A percentile compares a stretch with the other conserved stretches of the same genome.
These are phyloP conservation scores for Lepidocyrtinus sp. DNA, from an alignment of 2,888 invertebrate genomes.

Conservation along the genomic window DNA sequence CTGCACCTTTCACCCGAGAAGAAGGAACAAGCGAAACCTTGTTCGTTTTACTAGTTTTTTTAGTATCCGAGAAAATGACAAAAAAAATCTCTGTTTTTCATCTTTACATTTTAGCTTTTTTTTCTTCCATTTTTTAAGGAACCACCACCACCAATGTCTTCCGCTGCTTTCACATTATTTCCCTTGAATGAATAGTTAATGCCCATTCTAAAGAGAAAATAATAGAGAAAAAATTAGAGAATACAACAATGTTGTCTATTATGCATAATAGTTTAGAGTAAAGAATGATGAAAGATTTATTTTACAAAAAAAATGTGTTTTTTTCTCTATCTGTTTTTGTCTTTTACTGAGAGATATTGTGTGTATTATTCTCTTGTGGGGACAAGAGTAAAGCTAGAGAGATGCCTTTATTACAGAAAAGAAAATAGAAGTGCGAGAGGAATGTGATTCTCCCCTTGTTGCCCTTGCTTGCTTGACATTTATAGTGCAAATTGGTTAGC, in stretches of 20 bases:
- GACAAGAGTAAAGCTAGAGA: conserved; percentile 24
- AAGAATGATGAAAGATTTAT: too few relatives aligned
- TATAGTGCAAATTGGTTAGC: conserved; percentile 64
- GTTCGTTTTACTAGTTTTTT: conserved; percentile 27
- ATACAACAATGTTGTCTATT: background rate
- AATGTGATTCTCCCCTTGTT: conserved; percentile 64
- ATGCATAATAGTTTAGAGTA: background rate
- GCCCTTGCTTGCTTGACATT: conserved; percentile 64
- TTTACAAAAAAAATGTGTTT: background rate
- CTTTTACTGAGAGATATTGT: too few relatives aligned
- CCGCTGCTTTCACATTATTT: background rate
- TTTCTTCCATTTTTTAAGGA: conserved; percentile 16
- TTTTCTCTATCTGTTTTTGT: too few relatives aligned
- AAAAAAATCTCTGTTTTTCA: conserved; percentile 43
- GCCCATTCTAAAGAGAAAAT: background rate
- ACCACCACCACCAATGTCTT: background rate
- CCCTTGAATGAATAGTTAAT: background rate
- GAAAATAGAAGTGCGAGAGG: conserved; percentile 57
- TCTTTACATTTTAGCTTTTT: conserved; percentile 21
- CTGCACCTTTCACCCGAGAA: conserved; percentile 61
- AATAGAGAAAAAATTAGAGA: background rate
- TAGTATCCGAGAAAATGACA: conserved; percentile 19
- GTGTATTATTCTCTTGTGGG: background rate
- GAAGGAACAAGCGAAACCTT: background rate
- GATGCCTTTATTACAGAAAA: conserved; percentile 56